A percentile compares a stretch with the other conserved stretches of the same genome.
These are phyloP conservation scores for Lamellibrachia luymesi DNA, from an alignment of 1,140 invertebrate species.

Conservation along the genomic window DNA sequence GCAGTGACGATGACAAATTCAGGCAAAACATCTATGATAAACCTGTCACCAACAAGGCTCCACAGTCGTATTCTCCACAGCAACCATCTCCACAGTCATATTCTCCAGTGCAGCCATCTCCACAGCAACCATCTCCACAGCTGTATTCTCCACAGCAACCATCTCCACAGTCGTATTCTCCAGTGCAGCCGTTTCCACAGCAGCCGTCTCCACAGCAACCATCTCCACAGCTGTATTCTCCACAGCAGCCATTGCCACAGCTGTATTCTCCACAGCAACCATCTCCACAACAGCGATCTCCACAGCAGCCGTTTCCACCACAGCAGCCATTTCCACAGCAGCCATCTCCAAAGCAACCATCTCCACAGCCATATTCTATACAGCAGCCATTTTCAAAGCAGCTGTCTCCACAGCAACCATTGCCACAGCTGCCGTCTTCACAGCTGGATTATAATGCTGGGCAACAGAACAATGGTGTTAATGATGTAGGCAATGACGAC, in stretches of 20 bases:
- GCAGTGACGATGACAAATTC: too few species aligned
- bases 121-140: too few species aligned
- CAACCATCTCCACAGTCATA: not conserved
- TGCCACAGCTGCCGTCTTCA: too few species aligned
- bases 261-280: too few species aligned
- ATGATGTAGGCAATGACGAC: too few species aligned
- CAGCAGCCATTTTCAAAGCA: not conserved
- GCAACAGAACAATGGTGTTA: too few species aligned
- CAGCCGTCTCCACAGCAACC: not conserved
- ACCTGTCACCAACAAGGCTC: too few species aligned
- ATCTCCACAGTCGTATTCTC: not conserved
- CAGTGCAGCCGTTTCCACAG: not conserved
- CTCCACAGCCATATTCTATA: not conserved
- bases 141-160: not conserved
- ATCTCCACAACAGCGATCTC: too few species aligned
- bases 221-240: not conserved
- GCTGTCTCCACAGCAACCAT: too few species aligned
- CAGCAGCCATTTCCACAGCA: not conserved
- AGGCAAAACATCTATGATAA: too few species aligned
- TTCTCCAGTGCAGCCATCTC: not conserved
- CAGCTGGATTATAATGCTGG: too few species aligned
- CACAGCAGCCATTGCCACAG: not conserved
- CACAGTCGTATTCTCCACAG: not conserved
- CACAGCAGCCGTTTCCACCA: not conserved
- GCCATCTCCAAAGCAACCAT: not conserved